Evolutionary conservation across 1,140 invertebrate genomes (phyloP).

Genomic region (Zaprionus nigranus): DNA sequence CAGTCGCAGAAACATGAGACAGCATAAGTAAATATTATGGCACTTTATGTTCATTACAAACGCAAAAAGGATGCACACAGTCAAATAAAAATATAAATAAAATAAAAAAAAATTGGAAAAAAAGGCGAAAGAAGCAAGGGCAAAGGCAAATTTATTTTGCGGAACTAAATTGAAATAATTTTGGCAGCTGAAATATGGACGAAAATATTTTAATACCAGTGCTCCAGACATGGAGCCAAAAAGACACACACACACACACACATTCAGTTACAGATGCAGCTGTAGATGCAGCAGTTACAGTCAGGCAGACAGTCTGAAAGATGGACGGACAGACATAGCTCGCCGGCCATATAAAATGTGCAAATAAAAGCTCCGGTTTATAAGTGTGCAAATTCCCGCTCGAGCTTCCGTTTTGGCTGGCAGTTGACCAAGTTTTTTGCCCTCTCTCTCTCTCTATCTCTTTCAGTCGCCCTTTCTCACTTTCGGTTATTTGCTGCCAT

Average conservation of each 20-base stretch:
- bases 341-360: constrained; percentile 44
- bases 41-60: constrained; percentile 68
- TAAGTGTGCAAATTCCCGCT: constrained; percentile 47
- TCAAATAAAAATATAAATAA: constrained; percentile 32
- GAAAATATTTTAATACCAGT: constrained; percentile 76
- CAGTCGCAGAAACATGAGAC: constrained; percentile 33
- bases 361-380: constrained; percentile 62
- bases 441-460: constrained; percentile 28
- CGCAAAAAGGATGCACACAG: constrained; percentile 28
- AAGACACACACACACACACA: constrained; percentile 18
- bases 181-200: constrained; percentile 77
- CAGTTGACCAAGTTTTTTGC: constrained; percentile 59
- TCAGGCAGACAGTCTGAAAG: constrained; percentile 23
- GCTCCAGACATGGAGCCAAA: constrained; percentile 34
- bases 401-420: constrained; percentile 34
- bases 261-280: constrained; percentile 8
- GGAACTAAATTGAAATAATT: constrained; percentile 83
- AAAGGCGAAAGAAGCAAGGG: constrained; percentile 21
- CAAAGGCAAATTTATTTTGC: constrained; percentile 76
- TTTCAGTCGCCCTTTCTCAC: constrained; percentile 10
- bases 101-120: constrained; percentile 8
- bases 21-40: constrained; percentile 59
- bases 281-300: not conserved
- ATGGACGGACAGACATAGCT: constrained; percentile 22
- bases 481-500: constrained; percentile 19